Evolutionary conservation across 2,797 vertebrate genomes (phyloP), one percentile per base, ranked within the genome.

Genomic region (Botia almorhae): DNA sequence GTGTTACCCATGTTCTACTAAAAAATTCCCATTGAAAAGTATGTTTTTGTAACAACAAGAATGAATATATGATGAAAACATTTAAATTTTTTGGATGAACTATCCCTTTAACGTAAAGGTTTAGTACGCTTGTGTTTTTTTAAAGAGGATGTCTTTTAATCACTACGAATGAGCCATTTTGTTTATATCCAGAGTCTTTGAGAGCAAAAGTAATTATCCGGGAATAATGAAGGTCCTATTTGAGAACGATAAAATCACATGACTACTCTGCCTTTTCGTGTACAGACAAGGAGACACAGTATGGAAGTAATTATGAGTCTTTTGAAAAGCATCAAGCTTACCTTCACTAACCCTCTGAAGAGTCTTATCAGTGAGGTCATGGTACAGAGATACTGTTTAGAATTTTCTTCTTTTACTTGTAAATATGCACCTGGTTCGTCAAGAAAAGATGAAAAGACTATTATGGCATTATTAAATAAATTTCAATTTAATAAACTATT

Each of bases 331-430:
- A 81, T 77, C 0, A 8, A 84, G 85, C 71, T 87, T 90, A 94
- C 93, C 92, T 95, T 96, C 85, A 90, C 91, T 88, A 92, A 91
- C 87, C 91, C 94, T 89, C 72, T 96, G 93, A 90, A 94, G 91
- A 56, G 84, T 88, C 82, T 92, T 92, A 88, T 95, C 94, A 19
- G 90, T 77, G 17, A 81, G 65, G 64, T 82, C 63, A 73, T 83
- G 87, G 86, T 58, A n/a, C n/a, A n/a, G 73, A 87, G 84, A 87
- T 80, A 74, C 29, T 29, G 29, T 29, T 29, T 33, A 63, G 2
- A 72, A 48, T 17, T 53, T 61, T 84, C 46, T 46, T 73, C 76
- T 80, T 81, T 69, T 69, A 84, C 46, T 69, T 71, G 80, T 29
- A 82, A 79, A 80, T 76, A 69, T 82, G 46, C 29, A 78, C 64